Conservation (phyloP, 2,113 vertebrate genomes). For the Phodopus roborovskii region DNA sequence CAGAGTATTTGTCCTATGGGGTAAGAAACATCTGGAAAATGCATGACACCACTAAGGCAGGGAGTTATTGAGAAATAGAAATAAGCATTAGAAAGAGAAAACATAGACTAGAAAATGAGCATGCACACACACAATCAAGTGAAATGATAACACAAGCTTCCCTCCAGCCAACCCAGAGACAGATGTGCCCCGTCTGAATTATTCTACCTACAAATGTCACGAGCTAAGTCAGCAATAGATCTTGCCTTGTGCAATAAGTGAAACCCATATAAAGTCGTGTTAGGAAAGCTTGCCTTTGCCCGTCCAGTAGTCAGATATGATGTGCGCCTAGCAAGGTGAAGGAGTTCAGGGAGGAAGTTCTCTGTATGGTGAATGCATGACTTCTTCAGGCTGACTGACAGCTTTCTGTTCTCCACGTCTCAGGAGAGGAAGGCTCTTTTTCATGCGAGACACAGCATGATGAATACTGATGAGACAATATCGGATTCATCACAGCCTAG, state of each 20-base stretch:
- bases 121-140: background rate
- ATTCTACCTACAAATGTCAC: conserved; percentile 46
- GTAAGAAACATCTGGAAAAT: conserved; percentile 23
- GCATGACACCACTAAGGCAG: background rate
- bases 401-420: conserved; percentile 67
- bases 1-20: background rate
- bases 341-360: conserved; percentile 31
- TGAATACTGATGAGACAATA: conserved; percentile 76
- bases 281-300: conserved; percentile 59
- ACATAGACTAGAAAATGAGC: background rate
- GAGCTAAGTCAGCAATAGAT: conserved; percentile 22
- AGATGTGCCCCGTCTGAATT: conserved; percentile 38
- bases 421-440: conserved; percentile 65
- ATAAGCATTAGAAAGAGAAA: background rate
- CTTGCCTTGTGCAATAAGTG: background rate
- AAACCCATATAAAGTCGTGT: background rate
- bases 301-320: background rate
- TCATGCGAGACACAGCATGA: conserved; percentile 52
- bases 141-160: conserved; percentile 60
- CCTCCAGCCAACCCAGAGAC: conserved; percentile 47
- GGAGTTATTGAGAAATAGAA: conserved; percentile 49
- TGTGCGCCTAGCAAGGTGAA: conserved; percentile 43
- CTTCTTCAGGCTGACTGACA: conserved; percentile 64
- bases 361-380: conserved; percentile 26
- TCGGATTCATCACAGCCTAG: conserved; percentile 55